Conservation (phyloP, 2,113 vertebrate genomes). For the Scartelaos histophorus region DNA sequence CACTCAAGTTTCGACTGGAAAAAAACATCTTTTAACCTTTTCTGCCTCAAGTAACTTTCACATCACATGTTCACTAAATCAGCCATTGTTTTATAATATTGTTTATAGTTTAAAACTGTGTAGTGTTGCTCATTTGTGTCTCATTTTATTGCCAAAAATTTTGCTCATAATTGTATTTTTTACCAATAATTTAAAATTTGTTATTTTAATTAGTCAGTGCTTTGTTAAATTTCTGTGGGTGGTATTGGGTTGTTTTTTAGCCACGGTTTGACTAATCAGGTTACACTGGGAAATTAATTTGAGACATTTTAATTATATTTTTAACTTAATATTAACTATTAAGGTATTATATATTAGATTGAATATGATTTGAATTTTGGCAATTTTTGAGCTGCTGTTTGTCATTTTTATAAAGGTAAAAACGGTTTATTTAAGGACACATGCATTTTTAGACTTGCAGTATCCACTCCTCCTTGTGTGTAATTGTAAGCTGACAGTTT, state of each 20-base stretch:
- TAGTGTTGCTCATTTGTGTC: neutral
- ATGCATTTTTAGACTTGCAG: neutral
- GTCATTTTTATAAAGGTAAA: neutral
- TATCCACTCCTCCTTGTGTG: neutral
- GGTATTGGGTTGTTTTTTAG: constrained; percentile 41
- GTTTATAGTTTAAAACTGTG: neutral
- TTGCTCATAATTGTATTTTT: neutral
- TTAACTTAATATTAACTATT: neutral
- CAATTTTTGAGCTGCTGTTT: no score
- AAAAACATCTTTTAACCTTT: constrained; percentile 91
- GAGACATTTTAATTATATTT: no score
- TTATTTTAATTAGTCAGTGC: constrained; percentile 33
- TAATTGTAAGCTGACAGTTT: no score
- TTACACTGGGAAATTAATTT: neutral
- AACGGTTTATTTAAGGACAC: neutral
- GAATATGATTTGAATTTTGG: no score
- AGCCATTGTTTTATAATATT: neutral
- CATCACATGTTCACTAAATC: constrained; percentile 49
- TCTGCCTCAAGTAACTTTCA: constrained; percentile 77
- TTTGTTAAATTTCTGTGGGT: constrained; percentile 43
- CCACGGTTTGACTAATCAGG: constrained; percentile 43
- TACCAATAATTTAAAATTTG: no score
- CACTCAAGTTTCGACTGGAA: constrained; percentile 96
- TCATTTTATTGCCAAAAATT: neutral
- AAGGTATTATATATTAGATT: no score